Evolutionary conservation across 1,140 invertebrate species (phyloP), one percentile per base, ranked within the genome.

Genomic region (Magallana gigas): DNA sequence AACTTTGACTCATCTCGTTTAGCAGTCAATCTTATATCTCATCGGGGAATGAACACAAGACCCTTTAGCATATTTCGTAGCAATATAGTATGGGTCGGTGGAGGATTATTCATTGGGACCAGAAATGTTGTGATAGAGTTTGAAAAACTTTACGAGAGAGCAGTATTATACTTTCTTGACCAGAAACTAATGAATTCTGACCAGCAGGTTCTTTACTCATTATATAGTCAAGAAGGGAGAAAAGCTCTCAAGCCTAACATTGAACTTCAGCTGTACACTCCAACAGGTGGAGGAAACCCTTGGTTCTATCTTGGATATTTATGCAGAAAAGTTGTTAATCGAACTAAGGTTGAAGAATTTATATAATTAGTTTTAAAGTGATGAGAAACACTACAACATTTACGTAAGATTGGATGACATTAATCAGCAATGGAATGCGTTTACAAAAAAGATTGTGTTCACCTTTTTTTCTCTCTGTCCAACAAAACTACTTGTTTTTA

Each of bases 231-330:
- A 1, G 81, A 88, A 62, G 91, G 90, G 1, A 86, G 85, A 23
- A 85, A 89, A 71, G 64, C 82, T 18, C 48, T 91, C 7, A 84
- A 91, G 48, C 90, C 91, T 2, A 84, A 88, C 8, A 88, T 93
- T 16, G 90, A 92, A 84, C 86, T 93, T n/a, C 92, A 93, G 84
- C 60, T 89, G 1, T 92, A 91, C 84, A 91, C 87, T 9, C 87
- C 84, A 48, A 64, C 1, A 18, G 8, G 16, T 16, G 18, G 85
- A 14, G 80, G 76, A 14, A 90, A 90, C 48, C 89, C 88, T 64
- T 92, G 92, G 92, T 93, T 92, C 82, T 91, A 93, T 85, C 85
- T 92, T 11, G 92, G 92, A 58, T 90, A 92, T n/a, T 58, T 84
- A 48, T 83, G 59, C 29, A 8, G 80, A 18, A n/a, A 80, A 23